Evolutionary conservation across 2,888 invertebrate species (phyloP), one percentile per base, ranked within the genome.

Genomic region (Chironomus riparius): DNA sequence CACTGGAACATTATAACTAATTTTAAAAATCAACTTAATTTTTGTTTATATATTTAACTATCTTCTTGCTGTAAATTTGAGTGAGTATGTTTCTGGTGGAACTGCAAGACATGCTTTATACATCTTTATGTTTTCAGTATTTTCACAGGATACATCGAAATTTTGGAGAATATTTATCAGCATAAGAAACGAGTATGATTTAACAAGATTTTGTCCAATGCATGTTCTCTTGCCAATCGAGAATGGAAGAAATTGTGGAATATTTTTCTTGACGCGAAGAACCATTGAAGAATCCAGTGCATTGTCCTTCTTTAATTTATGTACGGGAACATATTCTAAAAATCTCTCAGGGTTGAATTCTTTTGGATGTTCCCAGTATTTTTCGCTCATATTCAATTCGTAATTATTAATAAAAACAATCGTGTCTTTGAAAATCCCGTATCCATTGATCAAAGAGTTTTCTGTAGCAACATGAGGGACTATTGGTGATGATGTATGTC

Each of bases 381-480:
- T 85, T 0, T 88, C 85, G 18, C 91, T 91, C 47, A 88, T 88
- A 81, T 95, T 95, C 18, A 95, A 81, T 78, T 91, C 89, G 81
- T 91, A 93, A 81, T 94, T 95, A 81, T 95, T 95, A 24, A 95
- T 89, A 80, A 95, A 92, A 0, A 95, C 88, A 74, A 94, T 87
- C 0, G 94, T 93, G 0, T 92, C 94, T 80, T 91, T 91, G 70
- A 89, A 87, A 0, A 95, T 87, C 0, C 87, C 86, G 80, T 87
- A 92, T 0, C 91, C 93, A 62, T 89, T 87, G 4, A 95, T 88
- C 0, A 87, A 86, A 0, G 91, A 90, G 80, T 92, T 90, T 79
- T 90, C 88, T 0, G 92, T 92, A 0, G 95, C 93, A 0, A 94
- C 94, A 81, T 95, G 95, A 0, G 95, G 95, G 0, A 95, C 95